phyloP scores from a whole-genome alignment of 2,888 invertebrate genomes.

The Celastrina argiolus region DNA sequence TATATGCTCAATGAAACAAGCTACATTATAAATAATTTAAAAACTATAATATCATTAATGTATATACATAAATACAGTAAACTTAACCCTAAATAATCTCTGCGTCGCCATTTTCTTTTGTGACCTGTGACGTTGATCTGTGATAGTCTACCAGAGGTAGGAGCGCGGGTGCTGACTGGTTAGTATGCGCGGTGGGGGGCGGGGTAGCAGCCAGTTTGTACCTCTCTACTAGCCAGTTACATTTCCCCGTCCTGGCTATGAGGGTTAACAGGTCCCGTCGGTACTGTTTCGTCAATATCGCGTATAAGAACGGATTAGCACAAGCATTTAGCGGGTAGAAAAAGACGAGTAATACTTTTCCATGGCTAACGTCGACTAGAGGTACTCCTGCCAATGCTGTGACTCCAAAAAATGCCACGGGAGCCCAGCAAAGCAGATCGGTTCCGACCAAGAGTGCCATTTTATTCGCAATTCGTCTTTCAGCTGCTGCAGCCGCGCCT shows the following conservation, averaged over 20 bases:
- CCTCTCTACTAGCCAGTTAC: slow-evolving; percentile 61
- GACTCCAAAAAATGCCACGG: slow-evolving; percentile 92
- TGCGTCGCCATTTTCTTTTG: slow-evolving; percentile 57
- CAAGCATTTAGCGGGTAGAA: slow-evolving; percentile 95
- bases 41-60: slow-evolving; percentile 47
- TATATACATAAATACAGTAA: neutral
- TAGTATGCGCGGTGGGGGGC: slow-evolving; percentile 64
- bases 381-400: slow-evolving; percentile 91
- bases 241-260: slow-evolving; percentile 79
- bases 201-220: slow-evolving; percentile 65
- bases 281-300: slow-evolving; percentile 92
- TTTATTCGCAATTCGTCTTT: slow-evolving; percentile 89
- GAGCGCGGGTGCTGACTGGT: slow-evolving; percentile 58
- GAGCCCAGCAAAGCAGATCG: slow-evolving; percentile 90
- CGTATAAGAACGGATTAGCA: slow-evolving; percentile 95
- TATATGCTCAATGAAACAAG: slow-evolving; percentile 45
- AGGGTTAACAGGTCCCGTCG: slow-evolving; percentile 84
- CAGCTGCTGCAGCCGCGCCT: slow-evolving; percentile 80
- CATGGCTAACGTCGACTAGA: slow-evolving; percentile 88
- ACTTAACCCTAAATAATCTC: slow-evolving; percentile 43
- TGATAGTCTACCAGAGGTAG: slow-evolving; percentile 61
- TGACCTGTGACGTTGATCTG: slow-evolving; percentile 50
- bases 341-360: slow-evolving; percentile 90
- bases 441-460: slow-evolving; percentile 94
- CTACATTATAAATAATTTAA: slow-evolving; percentile 53